A percentile compares a stretch with the other conserved stretches of the same genome.
phyloP scores from a whole-genome alignment of 92 coral and sea anemone genomes.

The Heliopora coerulea region DNA sequence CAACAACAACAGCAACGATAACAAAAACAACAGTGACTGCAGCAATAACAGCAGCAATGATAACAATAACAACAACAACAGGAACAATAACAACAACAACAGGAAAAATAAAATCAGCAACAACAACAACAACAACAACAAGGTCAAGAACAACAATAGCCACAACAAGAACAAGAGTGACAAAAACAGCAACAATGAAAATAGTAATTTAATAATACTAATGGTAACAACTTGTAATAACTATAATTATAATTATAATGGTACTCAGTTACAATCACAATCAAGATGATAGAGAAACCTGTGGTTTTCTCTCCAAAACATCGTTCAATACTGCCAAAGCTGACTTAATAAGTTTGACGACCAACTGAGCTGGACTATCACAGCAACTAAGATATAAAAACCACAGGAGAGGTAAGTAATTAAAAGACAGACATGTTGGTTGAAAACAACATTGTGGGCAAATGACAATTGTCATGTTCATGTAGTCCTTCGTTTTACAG shows the following conservation, averaged over 20 bases:
- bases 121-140: neutral
- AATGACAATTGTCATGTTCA: too few relatives aligned
- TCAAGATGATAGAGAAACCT: too few relatives aligned
- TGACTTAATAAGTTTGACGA: slow-evolving; percentile 76
- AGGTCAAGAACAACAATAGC: neutral
- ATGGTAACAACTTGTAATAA: too few relatives aligned
- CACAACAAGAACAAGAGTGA: neutral
- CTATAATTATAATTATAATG: too few relatives aligned
- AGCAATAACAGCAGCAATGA: too few relatives aligned
- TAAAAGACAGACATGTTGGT: too few relatives aligned
- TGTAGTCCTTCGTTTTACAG: too few relatives aligned
- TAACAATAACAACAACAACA: too few relatives aligned
- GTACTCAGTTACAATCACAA: too few relatives aligned
- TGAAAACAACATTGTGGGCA: too few relatives aligned
- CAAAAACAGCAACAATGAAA: neutral
- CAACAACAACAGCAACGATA: neutral
- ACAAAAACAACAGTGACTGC: too few relatives aligned
- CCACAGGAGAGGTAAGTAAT: neutral
- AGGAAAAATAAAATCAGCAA: neutral
- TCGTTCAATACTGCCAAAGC: slow-evolving; percentile 87
- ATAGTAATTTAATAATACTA: too few relatives aligned
- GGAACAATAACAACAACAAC: neutral
- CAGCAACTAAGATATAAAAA: slow-evolving; percentile 48
- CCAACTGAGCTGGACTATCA: slow-evolving; percentile 73
- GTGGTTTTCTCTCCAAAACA: slow-evolving; percentile 69